Conservation (phyloP, 2,888 invertebrate species). For the Zaprionus bogoriensis region DNA sequence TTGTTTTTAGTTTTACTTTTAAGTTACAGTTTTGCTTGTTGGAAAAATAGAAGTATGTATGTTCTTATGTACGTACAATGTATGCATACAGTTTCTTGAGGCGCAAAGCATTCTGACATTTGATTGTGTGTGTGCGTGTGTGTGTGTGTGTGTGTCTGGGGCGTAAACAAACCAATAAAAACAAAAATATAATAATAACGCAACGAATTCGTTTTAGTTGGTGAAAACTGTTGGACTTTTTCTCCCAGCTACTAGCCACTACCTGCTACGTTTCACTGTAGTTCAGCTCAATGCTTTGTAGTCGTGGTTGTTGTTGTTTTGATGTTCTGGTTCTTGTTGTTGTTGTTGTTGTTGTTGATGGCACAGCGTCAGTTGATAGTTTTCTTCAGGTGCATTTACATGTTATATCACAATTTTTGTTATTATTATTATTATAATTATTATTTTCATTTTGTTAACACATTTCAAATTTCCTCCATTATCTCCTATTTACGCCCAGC, state of each 20-base stretch:
- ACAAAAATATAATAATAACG: conserved; percentile 35
- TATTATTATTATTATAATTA: conserved; percentile 50
- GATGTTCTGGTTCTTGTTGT: conserved; percentile 31
- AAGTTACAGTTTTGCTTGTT: conserved; percentile 44
- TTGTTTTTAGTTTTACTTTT: conserved; percentile 32
- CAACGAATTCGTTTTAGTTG: conserved; percentile 17
- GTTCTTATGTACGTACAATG: conserved; percentile 27
- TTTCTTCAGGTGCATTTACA: conserved; percentile 73
- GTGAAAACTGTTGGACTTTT: conserved; percentile 18
- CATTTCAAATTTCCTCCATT: conserved; percentile 18
- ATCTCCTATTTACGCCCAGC: conserved; percentile 63
- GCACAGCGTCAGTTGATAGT: conserved; percentile 75
- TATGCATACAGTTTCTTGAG: conserved; percentile 26
- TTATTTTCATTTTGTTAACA: conserved; percentile 62
- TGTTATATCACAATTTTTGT: conserved; percentile 74
- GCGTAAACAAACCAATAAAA: conserved; percentile 53
- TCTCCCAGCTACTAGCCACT: conserved; percentile 27
- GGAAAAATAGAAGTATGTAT: conserved; percentile 68
- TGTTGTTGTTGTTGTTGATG: conserved; percentile 60
- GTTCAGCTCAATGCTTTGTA: conserved; percentile 26
- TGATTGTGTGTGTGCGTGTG: conserved; percentile 8
- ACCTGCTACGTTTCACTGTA: conserved; percentile 21
- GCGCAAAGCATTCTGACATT: conserved; percentile 69
- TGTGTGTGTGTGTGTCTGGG: conserved; percentile 40
- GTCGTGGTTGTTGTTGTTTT: conserved; percentile 35